Conservation (phyloP, 2,113 vertebrate species). For the Seriola rivoliana region DNA sequence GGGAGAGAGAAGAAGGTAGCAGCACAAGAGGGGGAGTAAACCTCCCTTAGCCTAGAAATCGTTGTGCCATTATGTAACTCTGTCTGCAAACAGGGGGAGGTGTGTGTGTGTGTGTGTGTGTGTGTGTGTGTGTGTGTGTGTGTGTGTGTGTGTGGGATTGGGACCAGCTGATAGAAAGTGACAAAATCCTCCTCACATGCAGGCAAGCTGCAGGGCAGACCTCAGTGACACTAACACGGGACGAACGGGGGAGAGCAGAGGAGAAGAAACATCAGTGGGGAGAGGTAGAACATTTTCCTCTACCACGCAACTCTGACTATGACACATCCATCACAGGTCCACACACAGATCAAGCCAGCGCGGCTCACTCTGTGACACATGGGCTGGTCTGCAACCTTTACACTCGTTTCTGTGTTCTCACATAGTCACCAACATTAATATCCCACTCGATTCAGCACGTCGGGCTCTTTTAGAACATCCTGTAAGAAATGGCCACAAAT, state of each 20-base stretch:
- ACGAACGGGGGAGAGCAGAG: conserved; percentile 32
- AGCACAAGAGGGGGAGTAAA: conserved; percentile 55
- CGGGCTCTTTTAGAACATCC: not conserved
- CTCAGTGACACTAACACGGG: conserved; percentile 65
- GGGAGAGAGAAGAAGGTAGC: conserved; percentile 30
- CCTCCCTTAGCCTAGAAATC: conserved; percentile 66
- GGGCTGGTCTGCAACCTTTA: conserved; percentile 18
- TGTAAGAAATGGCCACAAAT: not conserved
- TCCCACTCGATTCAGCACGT: not conserved
- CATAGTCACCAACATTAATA: not conserved
- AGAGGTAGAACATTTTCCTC: conserved; percentile 44
- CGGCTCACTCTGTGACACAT: conserved; percentile 15
- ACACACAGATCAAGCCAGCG: not conserved
- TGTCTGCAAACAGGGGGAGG: conserved; percentile 60
- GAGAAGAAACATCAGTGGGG: conserved; percentile 40
- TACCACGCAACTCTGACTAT: conserved; percentile 21
- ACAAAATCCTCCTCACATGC: conserved; percentile 73
- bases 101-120: conserved; percentile 32
- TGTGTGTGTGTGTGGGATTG: conserved; percentile 13
- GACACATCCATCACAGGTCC: conserved; percentile 52
- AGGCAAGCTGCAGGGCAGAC: conserved; percentile 67
- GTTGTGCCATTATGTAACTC: conserved; percentile 76
- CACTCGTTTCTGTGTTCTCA: not conserved
- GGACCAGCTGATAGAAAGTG: conserved; percentile 74
- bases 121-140: conserved; percentile 6